Evolutionary conservation across 2,888 invertebrate genomes (phyloP).

Genomic region (Acholoe squamosa): DNA sequence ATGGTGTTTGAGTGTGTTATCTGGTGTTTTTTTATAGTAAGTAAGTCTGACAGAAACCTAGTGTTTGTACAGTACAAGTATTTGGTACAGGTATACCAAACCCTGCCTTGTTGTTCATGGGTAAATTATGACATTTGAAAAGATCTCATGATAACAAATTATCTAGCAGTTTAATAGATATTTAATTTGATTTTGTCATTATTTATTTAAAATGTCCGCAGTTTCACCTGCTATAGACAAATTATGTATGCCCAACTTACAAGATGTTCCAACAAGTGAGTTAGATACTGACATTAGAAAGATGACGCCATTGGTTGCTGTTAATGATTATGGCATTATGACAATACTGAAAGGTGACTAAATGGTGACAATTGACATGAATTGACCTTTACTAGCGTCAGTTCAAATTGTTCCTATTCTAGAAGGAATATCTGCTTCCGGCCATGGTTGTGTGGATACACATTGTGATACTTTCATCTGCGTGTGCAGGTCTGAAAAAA

Average conservation of each 20-base stretch:
- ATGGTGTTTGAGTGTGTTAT: not conserved
- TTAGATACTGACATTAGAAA: not conserved
- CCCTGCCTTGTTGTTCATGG: not conserved
- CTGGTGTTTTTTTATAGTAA: no score
- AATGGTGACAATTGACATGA: no score
- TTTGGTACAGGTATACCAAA: not conserved
- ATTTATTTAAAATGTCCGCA: not conserved
- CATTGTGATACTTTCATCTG: slow-evolving; percentile 4
- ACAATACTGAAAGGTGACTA: not conserved
- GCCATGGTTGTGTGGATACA: not conserved
- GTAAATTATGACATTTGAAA: not conserved
- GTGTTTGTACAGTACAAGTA: not conserved
- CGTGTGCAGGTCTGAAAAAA: not conserved
- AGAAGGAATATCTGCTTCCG: not conserved
- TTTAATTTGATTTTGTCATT: not conserved
- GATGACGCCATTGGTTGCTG: not conserved
- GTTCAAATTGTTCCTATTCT: not conserved
- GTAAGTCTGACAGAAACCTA: not conserved
- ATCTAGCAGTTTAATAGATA: slow-evolving; percentile 30
- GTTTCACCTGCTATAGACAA: not conserved
- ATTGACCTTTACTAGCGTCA: not conserved
- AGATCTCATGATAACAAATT: slow-evolving; percentile 22
- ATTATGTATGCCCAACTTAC: not conserved
- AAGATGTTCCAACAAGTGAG: not conserved
- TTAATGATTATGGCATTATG: not conserved